These are phyloP conservation scores for Passerculus sandwichensis DNA, from an alignment of 2,797 vertebrate species.

Conservation along the genomic window DNA sequence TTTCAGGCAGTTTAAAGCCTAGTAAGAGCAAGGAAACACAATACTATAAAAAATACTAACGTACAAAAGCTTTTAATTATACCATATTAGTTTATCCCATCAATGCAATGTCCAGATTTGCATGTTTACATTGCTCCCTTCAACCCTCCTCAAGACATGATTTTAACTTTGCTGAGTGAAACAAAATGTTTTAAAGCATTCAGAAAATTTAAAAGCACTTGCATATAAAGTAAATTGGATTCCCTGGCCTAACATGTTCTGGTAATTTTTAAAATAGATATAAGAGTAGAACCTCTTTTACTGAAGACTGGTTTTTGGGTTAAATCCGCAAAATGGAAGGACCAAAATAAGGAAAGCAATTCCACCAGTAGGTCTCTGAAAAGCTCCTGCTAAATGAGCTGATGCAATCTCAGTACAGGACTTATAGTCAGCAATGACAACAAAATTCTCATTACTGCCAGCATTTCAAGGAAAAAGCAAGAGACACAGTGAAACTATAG, in stretches of 20 bases:
- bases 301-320: conserved; percentile 25
- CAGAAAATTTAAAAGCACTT: conserved; percentile 15
- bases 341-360: conserved; percentile 70
- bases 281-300: conserved; percentile 44
- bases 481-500: conserved; percentile 21
- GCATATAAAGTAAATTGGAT: conserved; percentile 23
- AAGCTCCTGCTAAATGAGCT: conserved; percentile 73
- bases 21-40: background rate
- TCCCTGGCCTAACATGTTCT: background rate
- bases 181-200: background rate
- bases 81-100: background rate
- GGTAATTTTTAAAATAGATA: conserved; percentile 42
- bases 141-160: background rate
- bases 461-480: conserved; percentile 45
- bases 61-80: background rate
- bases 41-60: background rate
- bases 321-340: conserved; percentile 60
- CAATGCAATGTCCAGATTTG: background rate
- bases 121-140: background rate
- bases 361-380: conserved; percentile 56
- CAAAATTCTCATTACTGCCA: conserved; percentile 70
- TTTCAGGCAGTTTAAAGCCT: conserved; percentile 22
- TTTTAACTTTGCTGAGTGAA: background rate
- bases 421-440: conserved; percentile 9
- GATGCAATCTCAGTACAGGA: conserved; percentile 68